Evolutionary conservation across 1,140 invertebrate species (phyloP).

Genomic region (Euura lappo): DNA sequence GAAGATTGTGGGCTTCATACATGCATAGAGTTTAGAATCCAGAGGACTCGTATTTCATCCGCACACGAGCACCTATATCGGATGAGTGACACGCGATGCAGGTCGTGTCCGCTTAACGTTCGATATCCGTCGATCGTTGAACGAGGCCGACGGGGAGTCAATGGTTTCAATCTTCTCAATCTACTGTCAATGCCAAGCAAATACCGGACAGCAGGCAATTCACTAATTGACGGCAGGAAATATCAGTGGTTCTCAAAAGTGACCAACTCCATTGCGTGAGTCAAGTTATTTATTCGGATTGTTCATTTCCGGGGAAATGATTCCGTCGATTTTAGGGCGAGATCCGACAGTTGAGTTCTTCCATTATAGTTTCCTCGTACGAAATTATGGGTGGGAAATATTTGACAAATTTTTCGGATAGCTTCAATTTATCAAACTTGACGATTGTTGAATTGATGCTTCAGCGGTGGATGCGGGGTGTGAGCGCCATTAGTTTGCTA

Average conservation of each 20-base stretch:
- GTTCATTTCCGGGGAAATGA: background rate
- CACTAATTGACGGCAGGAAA: slow-evolving; percentile 26
- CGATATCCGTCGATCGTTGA: slow-evolving; percentile 33
- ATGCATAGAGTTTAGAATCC: background rate
- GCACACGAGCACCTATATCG: background rate
- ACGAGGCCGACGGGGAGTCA: slow-evolving; percentile 26
- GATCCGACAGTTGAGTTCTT: background rate
- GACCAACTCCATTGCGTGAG: background rate
- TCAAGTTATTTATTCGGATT: background rate
- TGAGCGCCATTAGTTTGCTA: slow-evolving; percentile 45
- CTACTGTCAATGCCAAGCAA: slow-evolving; percentile 39
- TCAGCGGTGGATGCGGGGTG: slow-evolving; percentile 17
- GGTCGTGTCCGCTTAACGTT: slow-evolving; percentile 4
- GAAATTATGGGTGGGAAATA: slow-evolving; percentile 4
- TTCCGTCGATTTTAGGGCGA: background rate
- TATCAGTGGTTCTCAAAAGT: slow-evolving; percentile 8
- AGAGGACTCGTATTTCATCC: background rate
- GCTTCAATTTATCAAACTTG: slow-evolving; percentile 46
- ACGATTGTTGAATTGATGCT: slow-evolving; percentile 45
- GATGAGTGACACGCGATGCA: slow-evolving; percentile 2
- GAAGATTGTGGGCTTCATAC: no score
- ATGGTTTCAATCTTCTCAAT: slow-evolving; percentile 42
- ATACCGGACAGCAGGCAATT: slow-evolving; percentile 31
- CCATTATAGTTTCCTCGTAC: background rate
- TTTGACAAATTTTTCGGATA: slow-evolving; percentile 53